A percentile compares a stretch with the other conserved stretches of the same genome.
phyloP scores from a whole-genome alignment of 2,797 vertebrate genomes.

The Microctenopoma steveboyesi region DNA sequence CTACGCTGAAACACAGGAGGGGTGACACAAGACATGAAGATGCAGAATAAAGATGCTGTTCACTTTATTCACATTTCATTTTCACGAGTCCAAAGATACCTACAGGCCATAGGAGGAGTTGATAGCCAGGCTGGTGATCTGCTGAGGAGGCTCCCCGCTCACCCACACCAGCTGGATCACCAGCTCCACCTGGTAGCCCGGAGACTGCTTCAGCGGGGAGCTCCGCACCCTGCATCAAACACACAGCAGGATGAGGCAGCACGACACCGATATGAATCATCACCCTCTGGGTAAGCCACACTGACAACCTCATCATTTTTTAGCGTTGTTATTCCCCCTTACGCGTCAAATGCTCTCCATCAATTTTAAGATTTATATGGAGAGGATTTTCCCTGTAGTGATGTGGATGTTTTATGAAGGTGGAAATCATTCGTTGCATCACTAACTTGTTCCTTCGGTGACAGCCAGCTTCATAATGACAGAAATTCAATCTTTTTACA shows the following conservation, averaged over 20 bases:
- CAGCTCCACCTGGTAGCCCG: conserved; percentile 96
- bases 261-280: conserved; percentile 33
- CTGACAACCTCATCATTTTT: conserved; percentile 22
- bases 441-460: conserved; percentile 4
- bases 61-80: conserved; percentile 10
- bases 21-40: not conserved
- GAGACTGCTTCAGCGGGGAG: conserved; percentile 94
- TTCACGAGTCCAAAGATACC: conserved; percentile 69
- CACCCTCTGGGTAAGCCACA: conserved; percentile 22
- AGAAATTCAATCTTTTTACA: not conserved
- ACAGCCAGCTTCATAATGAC: not conserved
- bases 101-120: conserved; percentile 97
- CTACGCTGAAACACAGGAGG: conserved; percentile 85
- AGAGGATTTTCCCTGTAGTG: conserved; percentile 22
- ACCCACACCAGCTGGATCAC: conserved; percentile 98
- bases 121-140: conserved; percentile 94
- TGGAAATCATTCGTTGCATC: conserved; percentile 6
- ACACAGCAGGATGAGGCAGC: conserved; percentile 51
- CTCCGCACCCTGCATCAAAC: conserved; percentile 89
- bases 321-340: conserved; percentile 21
- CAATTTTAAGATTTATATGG: conserved; percentile 20
- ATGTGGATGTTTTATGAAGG: conserved; percentile 9
- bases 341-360: conserved; percentile 29
- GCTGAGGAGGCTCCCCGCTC: conserved; percentile 96
- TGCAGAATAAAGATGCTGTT: conserved; percentile 1